phyloP scores from a whole-genome alignment of 2,797 vertebrate genomes.

The Channa striata region DNA sequence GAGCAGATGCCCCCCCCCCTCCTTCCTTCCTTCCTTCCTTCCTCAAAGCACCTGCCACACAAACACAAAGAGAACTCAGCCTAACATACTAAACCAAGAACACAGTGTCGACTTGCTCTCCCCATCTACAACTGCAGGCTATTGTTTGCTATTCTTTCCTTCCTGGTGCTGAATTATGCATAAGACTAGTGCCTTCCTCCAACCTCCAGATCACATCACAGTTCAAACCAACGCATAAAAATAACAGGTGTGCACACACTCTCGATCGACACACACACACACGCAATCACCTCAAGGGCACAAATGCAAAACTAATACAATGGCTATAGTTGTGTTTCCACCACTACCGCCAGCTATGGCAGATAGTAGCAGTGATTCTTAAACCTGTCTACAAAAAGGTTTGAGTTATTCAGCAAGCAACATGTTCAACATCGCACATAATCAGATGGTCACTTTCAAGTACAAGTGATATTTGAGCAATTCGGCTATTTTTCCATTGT shows the following conservation, averaged over 20 bases:
- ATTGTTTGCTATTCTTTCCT: conserved; percentile 58
- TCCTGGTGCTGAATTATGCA: conserved; percentile 69
- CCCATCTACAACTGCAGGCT: conserved; percentile 49
- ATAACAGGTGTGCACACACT: conserved; percentile 23
- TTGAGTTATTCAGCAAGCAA: too few relatives aligned
- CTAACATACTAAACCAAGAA: conserved; percentile 29
- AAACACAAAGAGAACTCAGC: conserved; percentile 27
- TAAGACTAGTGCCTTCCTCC: conserved; percentile 31
- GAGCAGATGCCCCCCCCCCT: conserved; percentile 3
- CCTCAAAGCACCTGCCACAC: conserved; percentile 1
- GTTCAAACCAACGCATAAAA: conserved; percentile 55
- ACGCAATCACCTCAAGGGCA: background rate
- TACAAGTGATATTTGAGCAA: background rate
- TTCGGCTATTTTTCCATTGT: background rate
- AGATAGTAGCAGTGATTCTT: background rate
- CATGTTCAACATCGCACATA: too few relatives aligned
- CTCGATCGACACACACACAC: background rate
- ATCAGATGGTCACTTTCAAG: background rate
- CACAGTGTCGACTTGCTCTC: conserved; percentile 45
- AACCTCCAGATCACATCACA: conserved; percentile 51
- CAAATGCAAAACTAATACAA: conserved; percentile 3
- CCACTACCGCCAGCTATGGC: background rate
- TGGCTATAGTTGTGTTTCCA: conserved; percentile 6
- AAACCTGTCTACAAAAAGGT: too few relatives aligned
- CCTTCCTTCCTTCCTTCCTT: too few relatives aligned